A percentile compares a stretch with the other conserved stretches of the same genome.
Conservation (phyloP, 2,113 vertebrate species). For the Nanorana parkeri region DNA sequence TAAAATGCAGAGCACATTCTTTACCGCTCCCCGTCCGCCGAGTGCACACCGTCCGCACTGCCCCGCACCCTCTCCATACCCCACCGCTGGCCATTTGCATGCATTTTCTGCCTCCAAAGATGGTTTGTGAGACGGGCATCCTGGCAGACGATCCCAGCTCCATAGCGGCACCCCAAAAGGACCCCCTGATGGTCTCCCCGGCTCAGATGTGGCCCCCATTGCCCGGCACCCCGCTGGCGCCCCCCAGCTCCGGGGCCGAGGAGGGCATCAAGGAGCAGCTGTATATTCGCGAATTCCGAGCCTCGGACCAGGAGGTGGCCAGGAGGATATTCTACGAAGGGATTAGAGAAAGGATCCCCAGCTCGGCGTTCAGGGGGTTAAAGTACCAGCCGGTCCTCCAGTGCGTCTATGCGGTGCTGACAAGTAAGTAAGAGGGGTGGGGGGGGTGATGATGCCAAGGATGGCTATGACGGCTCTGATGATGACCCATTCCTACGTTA, state of each 20-base stretch:
- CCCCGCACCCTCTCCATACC: neutral
- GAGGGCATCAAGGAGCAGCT: slow-evolving; percentile 75
- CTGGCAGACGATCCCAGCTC: slow-evolving; percentile 92
- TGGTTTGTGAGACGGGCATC: slow-evolving; percentile 98
- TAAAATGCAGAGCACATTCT: slow-evolving; percentile 81
- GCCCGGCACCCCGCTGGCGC: slow-evolving; percentile 53
- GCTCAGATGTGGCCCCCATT: slow-evolving; percentile 86
- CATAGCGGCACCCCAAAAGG: slow-evolving; percentile 88
- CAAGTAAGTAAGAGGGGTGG: slow-evolving; percentile 77
- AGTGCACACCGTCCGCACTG: slow-evolving; percentile 59
- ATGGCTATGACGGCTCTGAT: neutral
- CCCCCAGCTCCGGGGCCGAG: slow-evolving; percentile 65
- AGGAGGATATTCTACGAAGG: slow-evolving; percentile 94
- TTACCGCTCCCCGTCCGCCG: slow-evolving; percentile 71
- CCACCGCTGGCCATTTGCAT: slow-evolving; percentile 85
- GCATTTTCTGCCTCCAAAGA: slow-evolving; percentile 94
- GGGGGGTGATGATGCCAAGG: neutral
- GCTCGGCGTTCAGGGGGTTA: slow-evolving; percentile 90
- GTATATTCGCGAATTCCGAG: slow-evolving; percentile 90
- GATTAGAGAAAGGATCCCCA: slow-evolving; percentile 94
- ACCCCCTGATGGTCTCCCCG: slow-evolving; percentile 79
- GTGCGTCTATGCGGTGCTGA: slow-evolving; percentile 85
- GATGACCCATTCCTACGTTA: neutral
- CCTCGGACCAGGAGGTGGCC: slow-evolving; percentile 83
- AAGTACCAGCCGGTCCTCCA: slow-evolving; percentile 86